These are phyloP conservation scores for Raja brachyura DNA, from an alignment of 2,113 vertebrate genomes.

Conservation along the genomic window DNA sequence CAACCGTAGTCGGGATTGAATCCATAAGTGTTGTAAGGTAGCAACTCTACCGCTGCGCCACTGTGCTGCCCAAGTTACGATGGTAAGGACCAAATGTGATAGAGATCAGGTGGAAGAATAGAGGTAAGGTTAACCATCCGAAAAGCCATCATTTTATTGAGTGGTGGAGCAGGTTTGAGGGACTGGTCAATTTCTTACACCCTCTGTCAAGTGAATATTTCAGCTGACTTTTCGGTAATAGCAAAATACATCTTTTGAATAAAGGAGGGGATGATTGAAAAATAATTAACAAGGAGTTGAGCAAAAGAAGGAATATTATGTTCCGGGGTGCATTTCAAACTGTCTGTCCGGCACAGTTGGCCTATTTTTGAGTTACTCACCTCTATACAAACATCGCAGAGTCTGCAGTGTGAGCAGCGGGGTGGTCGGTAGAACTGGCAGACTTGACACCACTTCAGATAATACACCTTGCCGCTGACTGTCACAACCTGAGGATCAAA, in stretches of 20 bases:
- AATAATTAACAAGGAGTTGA: not conserved
- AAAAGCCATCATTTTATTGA: no score
- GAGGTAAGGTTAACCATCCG: no score
- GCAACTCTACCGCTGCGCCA: no score
- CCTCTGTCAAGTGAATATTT: not conserved
- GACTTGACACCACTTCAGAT: constrained; percentile 19
- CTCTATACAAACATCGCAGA: constrained; percentile 18
- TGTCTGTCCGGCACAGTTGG: not conserved
- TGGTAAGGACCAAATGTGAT: no score
- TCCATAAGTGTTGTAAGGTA: no score
- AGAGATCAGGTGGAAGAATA: no score
- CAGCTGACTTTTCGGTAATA: not conserved
- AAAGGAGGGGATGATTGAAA: no score
- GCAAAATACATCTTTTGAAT: not conserved
- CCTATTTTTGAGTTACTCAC: not conserved
- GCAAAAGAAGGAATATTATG: not conserved
- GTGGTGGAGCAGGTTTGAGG: no score
- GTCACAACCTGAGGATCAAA: constrained; percentile 10
- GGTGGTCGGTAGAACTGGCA: constrained; percentile 30
- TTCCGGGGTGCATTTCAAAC: not conserved
- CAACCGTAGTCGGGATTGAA: no score
- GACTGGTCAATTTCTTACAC: no score
- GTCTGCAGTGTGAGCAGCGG: constrained; percentile 10
- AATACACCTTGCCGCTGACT: not conserved
- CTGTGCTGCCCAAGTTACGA: no score